A percentile compares a stretch with the other conserved stretches of the same genome.
Evolutionary conservation across 92 coral and sea anemone genomes (phyloP).

Genomic region (Muricea muricata): DNA sequence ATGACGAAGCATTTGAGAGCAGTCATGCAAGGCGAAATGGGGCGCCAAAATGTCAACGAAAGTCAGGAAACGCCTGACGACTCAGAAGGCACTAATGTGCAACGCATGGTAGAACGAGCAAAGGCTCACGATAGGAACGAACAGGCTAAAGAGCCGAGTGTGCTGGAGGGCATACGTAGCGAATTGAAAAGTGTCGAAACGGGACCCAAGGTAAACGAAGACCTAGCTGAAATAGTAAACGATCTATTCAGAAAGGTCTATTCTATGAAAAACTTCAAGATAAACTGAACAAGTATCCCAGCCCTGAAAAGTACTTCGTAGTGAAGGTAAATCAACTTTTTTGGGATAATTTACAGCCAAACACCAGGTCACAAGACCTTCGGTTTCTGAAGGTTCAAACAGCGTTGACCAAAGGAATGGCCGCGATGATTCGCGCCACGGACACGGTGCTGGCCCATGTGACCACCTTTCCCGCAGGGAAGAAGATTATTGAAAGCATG

Average conservation of each 20-base stretch:
- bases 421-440: slow-evolving; percentile 36
- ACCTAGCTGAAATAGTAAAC: slow-evolving; percentile 65
- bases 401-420: slow-evolving; percentile 48
- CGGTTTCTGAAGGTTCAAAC: slow-evolving; percentile 55
- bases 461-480: slow-evolving; percentile 41
- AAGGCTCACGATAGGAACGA: slow-evolving; percentile 35
- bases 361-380: slow-evolving; percentile 58
- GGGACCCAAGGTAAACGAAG: slow-evolving; percentile 49
- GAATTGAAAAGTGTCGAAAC: slow-evolving; percentile 59
- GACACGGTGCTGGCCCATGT: slow-evolving; percentile 37
- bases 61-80: slow-evolving; percentile 7
- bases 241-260: slow-evolving; percentile 57
- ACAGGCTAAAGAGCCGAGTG: slow-evolving; percentile 50
- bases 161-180: slow-evolving; percentile 53
- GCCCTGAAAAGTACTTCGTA: slow-evolving; percentile 62
- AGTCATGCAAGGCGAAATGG: not conserved
- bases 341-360: slow-evolving; percentile 63
- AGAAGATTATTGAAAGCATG: slow-evolving; percentile 49
- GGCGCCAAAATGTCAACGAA: not conserved
- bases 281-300: slow-evolving; percentile 61
- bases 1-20: slow-evolving; percentile 1
- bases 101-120: slow-evolving; percentile 31
- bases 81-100: slow-evolving; percentile 2
- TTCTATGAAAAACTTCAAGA: slow-evolving; percentile 53
- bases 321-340: slow-evolving; percentile 64